Base-by-base conservation (phyloP, 2,888 invertebrate genomes). In the Heterodera filipjevi region DNA sequence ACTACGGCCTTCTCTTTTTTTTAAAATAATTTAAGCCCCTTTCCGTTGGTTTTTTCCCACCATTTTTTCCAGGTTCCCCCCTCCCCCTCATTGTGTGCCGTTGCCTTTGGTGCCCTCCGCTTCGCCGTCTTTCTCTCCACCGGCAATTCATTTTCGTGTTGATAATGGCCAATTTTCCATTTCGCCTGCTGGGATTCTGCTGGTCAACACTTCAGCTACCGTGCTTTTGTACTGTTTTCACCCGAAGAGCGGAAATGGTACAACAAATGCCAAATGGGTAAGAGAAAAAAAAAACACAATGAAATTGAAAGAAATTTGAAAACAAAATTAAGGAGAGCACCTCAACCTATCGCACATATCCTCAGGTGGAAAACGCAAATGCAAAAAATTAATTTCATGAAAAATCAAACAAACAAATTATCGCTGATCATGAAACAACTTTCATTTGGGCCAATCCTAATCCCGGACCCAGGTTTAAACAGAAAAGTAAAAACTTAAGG, bases 271-370 rank as follows among this genome's bases (percentile, higher is more conserved):
- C 27, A 66, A 30, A 71, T 59, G 71, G 32, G 49, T 59, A 27
- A 22, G 27, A 5, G 10, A 27, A 27, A 59, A 10, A 12, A 59
- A 59, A 59, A 59, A 59, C 2, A 10, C 8, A 49, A 49, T 16
- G 10, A 27, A 27, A 59, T 27, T 5, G 6, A 0, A n/a, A 10
- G 8, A 5, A 59, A 59, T 59, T 59, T 27, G 22, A 6, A n/a
- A n/a, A n/a, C 10, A 8, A n/a, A 16, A 77, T 85, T 66, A 79
- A 87, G 88, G 87, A 87, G 80, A 83, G 84, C 53, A 84, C 87
- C 5, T 87, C 87, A 32, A 85, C 86, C 22, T 89, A 89, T 78
- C 85, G 89, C 22, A 82, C 79, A 10, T 89, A 89, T 80, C 89
- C 88, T 1, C 84, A 86, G 49, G 75, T 49, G 64, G 6, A 3